Base-by-base conservation (phyloP, 1,140 invertebrate genomes). In the Heliconius congener region DNA sequence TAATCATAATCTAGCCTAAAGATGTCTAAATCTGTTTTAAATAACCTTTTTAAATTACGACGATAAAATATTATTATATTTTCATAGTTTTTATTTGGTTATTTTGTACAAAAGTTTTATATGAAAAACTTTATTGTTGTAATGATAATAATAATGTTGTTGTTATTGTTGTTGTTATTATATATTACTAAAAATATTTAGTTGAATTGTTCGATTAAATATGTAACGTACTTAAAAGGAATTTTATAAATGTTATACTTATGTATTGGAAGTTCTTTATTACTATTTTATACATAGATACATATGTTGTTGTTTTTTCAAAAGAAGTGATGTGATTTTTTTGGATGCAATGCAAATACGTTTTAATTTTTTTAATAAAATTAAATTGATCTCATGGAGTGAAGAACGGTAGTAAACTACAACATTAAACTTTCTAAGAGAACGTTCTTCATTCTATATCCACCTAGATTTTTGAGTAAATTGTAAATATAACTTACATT, bases 1-100 rank as follows among this genome's bases (percentile, higher is more conserved):
- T 46, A 82, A 84, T 27, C 81, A 82, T 76, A 5, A 46, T 13
- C 23, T 66, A 66, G 4, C 4, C 8, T 60, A 23, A 60, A 57
- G 0, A n/a, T 57, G 19, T 57, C n/a, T 52, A 16, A 57, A 27
- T 66, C 2, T 66, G 3, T 66, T 30, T 66, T 0, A 60, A n/a
- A 60, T 34, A 27, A 66, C 27, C 11, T 11, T 9, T n/a, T 60
- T 3, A 60, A 60, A 3, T 23, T 27, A 19, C 55, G 6, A 23
- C n/a, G 8, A 60, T 23, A 60, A 18, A n/a, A 57, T 57, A 23
- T 66, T 3, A 11, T 30, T 30, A 66, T 30, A 30, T 66, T 66
- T 30, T 66, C 13, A 30, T 18, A 66, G 3, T 66, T 46, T 66
- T 9, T 23, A 57, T 19, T 19, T 2, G 19, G 18, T 52, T 57